These are phyloP conservation scores for Lapara coniferarum DNA, from an alignment of 2,888 invertebrate genomes.

Conservation along the genomic window DNA sequence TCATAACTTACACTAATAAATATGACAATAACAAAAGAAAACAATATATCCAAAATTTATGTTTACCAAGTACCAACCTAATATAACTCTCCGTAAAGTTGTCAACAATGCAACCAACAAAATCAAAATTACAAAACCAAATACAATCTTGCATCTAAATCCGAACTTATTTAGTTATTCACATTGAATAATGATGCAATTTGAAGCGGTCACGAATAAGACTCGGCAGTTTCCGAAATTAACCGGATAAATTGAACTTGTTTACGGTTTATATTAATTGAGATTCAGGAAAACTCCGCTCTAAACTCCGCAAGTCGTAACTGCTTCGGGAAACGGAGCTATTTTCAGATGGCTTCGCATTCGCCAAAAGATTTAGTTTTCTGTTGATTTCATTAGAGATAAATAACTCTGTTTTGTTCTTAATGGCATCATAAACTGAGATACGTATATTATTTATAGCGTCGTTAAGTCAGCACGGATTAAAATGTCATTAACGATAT, in stretches of 20 bases:
- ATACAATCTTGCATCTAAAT: slow-evolving; percentile 25
- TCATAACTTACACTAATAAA: too few species aligned
- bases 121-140: not conserved
- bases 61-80: not conserved
- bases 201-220: slow-evolving; percentile 22
- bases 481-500: slow-evolving; percentile 10
- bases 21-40: too few species aligned
- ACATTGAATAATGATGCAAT: slow-evolving; percentile 23
- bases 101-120: not conserved
- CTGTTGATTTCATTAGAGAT: slow-evolving; percentile 14
- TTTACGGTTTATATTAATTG: slow-evolving; percentile 24
- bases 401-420: slow-evolving; percentile 15
- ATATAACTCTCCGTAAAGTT: not conserved
- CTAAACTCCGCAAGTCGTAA: slow-evolving; percentile 16
- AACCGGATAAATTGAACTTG: slow-evolving; percentile 22
- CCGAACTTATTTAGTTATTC: slow-evolving; percentile 17
- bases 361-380: slow-evolving; percentile 18
- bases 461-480: slow-evolving; percentile 1
- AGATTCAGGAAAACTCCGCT: slow-evolving; percentile 21
- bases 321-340: slow-evolving; percentile 6
- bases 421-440: not conserved
- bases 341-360: slow-evolving; percentile 21
- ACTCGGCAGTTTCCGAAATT: slow-evolving; percentile 20
- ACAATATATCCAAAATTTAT: too few species aligned
- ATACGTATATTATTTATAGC: slow-evolving; percentile 8